phyloP scores from a whole-genome alignment of 1,140 invertebrate genomes.

The Aphidius gifuensis region DNA sequence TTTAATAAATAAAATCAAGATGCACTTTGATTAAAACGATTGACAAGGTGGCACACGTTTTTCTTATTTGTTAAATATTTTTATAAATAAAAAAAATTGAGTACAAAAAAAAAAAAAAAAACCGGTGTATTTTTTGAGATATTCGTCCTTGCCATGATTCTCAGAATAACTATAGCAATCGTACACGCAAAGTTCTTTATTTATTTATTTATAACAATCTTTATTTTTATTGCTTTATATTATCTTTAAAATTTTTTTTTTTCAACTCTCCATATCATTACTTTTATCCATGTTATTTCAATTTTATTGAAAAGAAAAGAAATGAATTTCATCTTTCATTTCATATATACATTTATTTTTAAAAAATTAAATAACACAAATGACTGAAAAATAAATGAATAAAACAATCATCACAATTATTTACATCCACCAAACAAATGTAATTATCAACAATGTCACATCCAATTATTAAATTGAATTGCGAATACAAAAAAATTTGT shows the following conservation, averaged over 20 bases:
- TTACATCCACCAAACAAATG: constrained; percentile 21
- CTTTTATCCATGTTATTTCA: constrained; percentile 24
- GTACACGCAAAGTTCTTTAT: constrained; percentile 21
- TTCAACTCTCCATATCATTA: neutral
- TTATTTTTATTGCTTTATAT: neutral
- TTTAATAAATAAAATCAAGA: too few relatives aligned
- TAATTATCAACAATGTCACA: constrained; percentile 48
- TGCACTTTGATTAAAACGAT: too few relatives aligned
- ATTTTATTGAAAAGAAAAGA: neutral
- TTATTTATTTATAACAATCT: neutral
- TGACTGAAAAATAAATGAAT: too few relatives aligned
- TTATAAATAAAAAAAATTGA: too few relatives aligned
- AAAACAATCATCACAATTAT: too few relatives aligned
- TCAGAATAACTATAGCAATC: constrained; percentile 33
- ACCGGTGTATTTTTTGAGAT: too few relatives aligned
- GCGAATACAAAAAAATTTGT: constrained; percentile 17
- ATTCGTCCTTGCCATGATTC: constrained; percentile 39
- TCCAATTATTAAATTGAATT: constrained; percentile 51
- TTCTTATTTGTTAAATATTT: too few relatives aligned
- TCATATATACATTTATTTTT: constrained; percentile 21
- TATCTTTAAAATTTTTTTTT: constrained; percentile 7
- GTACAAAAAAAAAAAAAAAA: too few relatives aligned
- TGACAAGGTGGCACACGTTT: too few relatives aligned
- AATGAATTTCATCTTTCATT: too few relatives aligned
- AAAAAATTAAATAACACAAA: too few relatives aligned